A percentile compares a stretch with the other conserved stretches of the same genome.
phyloP scores from a whole-genome alignment of 2,888 invertebrate species.

The Leuctra nigra region DNA sequence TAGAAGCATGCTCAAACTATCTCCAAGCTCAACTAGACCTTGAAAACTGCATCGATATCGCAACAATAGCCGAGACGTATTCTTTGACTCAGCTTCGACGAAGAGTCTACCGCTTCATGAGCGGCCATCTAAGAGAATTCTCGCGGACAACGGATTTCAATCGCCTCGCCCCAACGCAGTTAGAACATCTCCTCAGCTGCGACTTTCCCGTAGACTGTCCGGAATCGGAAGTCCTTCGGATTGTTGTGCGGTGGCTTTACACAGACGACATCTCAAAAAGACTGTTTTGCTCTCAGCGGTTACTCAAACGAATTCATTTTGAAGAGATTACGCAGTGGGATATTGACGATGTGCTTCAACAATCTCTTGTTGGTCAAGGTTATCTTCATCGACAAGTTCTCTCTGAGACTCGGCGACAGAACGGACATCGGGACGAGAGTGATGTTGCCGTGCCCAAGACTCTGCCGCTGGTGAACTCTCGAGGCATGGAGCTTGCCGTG shows the following conservation, averaged over 20 bases:
- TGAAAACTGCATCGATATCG: conserved; percentile 66
- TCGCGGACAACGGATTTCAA: conserved; percentile 53
- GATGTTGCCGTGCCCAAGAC: conserved; percentile 22
- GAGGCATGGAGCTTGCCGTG: conserved; percentile 61
- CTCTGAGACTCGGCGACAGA: conserved; percentile 38
- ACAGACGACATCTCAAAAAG: conserved; percentile 29
- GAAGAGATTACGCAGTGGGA: conserved; percentile 41
- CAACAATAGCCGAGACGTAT: conserved; percentile 61
- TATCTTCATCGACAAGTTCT: conserved; percentile 35
- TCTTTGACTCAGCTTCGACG: conserved; percentile 51
- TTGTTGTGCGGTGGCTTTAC: conserved; percentile 52
- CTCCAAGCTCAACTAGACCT: conserved; percentile 58
- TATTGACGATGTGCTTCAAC: conserved; percentile 34
- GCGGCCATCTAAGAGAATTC: conserved; percentile 54
- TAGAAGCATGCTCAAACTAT: conserved; percentile 58
- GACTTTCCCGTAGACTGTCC: conserved; percentile 64
- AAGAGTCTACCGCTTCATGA: conserved; percentile 58
- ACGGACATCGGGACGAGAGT: conserved; percentile 20
- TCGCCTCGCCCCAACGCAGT: conserved; percentile 51
- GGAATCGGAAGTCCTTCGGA: conserved; percentile 51
- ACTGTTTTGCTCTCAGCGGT: conserved; percentile 39
- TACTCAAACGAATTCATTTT: conserved; percentile 45
- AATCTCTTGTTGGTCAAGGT: conserved; percentile 6
- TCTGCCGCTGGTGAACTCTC: conserved; percentile 47
- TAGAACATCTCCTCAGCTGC: conserved; percentile 53